Base-by-base conservation (phyloP, 2,888 invertebrate species). In the Athrips mouffetella region DNA sequence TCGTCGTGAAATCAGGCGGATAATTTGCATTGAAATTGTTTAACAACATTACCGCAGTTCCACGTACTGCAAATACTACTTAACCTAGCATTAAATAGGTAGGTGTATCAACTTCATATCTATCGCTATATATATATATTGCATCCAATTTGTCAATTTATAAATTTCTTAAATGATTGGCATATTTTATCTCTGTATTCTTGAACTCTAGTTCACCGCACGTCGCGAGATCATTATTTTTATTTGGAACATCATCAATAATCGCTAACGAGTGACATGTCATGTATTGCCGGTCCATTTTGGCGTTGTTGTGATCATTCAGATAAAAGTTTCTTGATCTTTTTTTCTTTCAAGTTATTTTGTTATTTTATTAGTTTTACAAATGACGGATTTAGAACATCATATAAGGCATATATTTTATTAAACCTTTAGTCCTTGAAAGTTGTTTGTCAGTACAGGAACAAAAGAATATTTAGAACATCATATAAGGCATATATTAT, bases 251-350 rank as follows among this genome's bases (percentile, higher is more conserved):
- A 21, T 23, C 47, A 39, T 45, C 21, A 16, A 30, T 49, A 45
- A 45, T 49, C 44, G 13, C 37, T 37, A 45, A 41, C 31, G 29
- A 29, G 45, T 49, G 35, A 23, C 37, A 45, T 45, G 45, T 45
- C 49, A 35, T 23, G 20, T 30, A 39, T 18, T 29, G 2, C 31
- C 6, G 11, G 1, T 15, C 13, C 5, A n/a, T 41, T 25, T 40
- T 41, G 27, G 8, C 23, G 15, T 27, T 33, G 33, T 27, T 20
- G 27, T 48, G n/a, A 40, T 35, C n/a, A 29, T 20, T n/a, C 2
- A 10, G 44, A 44, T 44, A 13, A 31, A 31, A 13, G 20, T 31
- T 18, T 40, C 40, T 25, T 13, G 23, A 20, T 4, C 6, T 2
- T 20, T 37, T 21, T 20, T 37, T 11, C 11, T 37, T 37, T n/a